Evolutionary conservation across 1,140 invertebrate species (phyloP).

Genomic region (Cyclargus thomasi): DNA sequence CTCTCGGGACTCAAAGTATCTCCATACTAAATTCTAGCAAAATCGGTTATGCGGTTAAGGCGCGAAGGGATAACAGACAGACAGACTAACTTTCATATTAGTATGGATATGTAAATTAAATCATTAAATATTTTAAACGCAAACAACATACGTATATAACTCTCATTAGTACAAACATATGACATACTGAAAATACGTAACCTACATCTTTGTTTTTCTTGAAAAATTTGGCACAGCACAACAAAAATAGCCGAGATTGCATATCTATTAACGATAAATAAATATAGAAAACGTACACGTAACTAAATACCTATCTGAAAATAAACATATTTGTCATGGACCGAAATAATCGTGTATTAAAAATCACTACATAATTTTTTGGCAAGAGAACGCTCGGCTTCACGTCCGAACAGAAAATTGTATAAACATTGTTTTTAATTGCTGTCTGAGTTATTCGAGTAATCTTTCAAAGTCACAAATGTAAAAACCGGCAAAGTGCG

Average conservation of each 20-base stretch:
- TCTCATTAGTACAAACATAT: neutral
- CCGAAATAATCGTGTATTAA: slow-evolving; percentile 10
- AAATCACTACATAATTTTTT: slow-evolving; percentile 6
- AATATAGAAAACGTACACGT: slow-evolving; percentile 2
- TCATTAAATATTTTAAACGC: too few species aligned
- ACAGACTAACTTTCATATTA: too few species aligned
- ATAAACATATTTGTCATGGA: slow-evolving; percentile 1
- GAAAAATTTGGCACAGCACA: neutral
- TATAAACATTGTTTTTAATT: neutral
- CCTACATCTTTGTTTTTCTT: neutral
- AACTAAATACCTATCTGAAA: slow-evolving; percentile 12
- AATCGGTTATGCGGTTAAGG: too few species aligned
- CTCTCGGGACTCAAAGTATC: too few species aligned
- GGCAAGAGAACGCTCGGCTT: neutral
- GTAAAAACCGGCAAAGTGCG: too few species aligned
- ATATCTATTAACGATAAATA: slow-evolving; percentile 3
- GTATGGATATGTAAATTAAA: too few species aligned
- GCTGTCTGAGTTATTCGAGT: neutral
- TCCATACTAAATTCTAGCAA: too few species aligned
- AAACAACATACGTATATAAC: slow-evolving; percentile 84
- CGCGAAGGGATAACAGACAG: too few species aligned
- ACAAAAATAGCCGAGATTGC: neutral
- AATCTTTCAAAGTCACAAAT: neutral
- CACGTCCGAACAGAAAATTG: neutral
- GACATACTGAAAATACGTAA: neutral